Evolutionary conservation across 2,113 vertebrate species (phyloP), one percentile per base, ranked within the genome.

Genomic region (Ptychochromis oligacanthus): DNA sequence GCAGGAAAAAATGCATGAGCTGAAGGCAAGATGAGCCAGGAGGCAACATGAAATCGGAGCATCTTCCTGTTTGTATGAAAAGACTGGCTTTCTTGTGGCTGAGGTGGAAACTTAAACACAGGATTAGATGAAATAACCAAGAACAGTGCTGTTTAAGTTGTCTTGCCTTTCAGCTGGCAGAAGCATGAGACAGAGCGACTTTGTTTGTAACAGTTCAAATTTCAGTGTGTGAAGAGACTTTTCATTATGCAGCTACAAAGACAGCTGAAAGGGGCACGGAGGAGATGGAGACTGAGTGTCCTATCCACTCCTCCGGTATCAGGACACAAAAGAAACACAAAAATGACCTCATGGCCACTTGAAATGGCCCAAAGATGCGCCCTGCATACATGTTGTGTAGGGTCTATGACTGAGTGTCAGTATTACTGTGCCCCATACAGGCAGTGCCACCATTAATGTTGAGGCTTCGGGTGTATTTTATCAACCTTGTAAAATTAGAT

Each of bases 91-190:
- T 81, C 74, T 55, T 34, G 43, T 59, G 75, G 22, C 40, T 10
- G 36, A 62, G 56, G 62, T 5, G 1, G 56, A 70, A 70, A 77
- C 77, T 81, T 61, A 72, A 76, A 49, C 5, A 5, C 15, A 49
- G 46, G 81, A 88, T 91, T 86, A 83, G 65, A 84, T 92, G 49
- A 90, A 91, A 91, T 75, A 95, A 92, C 87, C 91, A 91, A 94
- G 94, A 95, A 93, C 2, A 17, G 15, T 85, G 95, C 94, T 80
- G 90, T 94, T 96, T 96, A 96, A 96, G 96, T 96, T 96, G 90
- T 93, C 94, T 95, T 94, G 93, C 91, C 91, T 93, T 77, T 82
- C 79, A 80, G 52, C 38, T 13, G 58, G 38, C 94, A 93, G 90
- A 91, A 95, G 88, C 86, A 92, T 87, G 72, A 90, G 85, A 77